A percentile compares a stretch with the other conserved stretches of the same genome.
Evolutionary conservation across 2,888 invertebrate species (phyloP).

Genomic region (Ormyrus labotus): DNA sequence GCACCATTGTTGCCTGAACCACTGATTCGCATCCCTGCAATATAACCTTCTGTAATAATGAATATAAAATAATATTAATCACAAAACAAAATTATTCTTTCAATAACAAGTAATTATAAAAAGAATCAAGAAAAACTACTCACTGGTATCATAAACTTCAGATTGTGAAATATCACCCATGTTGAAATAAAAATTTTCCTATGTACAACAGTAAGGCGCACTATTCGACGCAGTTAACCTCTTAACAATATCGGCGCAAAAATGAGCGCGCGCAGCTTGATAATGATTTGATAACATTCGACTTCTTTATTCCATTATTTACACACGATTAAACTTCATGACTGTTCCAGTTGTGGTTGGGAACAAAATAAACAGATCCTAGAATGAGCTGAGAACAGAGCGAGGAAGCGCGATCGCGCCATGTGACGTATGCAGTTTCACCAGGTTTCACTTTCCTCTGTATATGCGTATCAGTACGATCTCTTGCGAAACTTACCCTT

Average conservation of each 20-base stretch:
- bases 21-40: slow-evolving; percentile 38
- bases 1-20: slow-evolving; percentile 58
- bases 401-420: slow-evolving; percentile 25
- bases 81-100: not conserved
- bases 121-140: slow-evolving; percentile 13
- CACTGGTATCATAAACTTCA: slow-evolving; percentile 48
- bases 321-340: not conserved
- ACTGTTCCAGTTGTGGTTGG: slow-evolving; percentile 9
- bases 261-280: slow-evolving; percentile 60
- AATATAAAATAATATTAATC: not conserved
- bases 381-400: not conserved
- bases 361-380: slow-evolving; percentile 28
- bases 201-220: not conserved
- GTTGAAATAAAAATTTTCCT: slow-evolving; percentile 14
- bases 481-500: too few relatives aligned
- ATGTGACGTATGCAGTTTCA: slow-evolving; percentile 22
- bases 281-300: slow-evolving; percentile 51
- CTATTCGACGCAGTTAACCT: slow-evolving; percentile 36
- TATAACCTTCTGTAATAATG: not conserved
- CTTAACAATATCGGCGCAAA: slow-evolving; percentile 39
- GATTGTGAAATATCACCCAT: slow-evolving; percentile 53
- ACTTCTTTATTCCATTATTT: slow-evolving; percentile 49
- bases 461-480: too few relatives aligned
- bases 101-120: not conserved
- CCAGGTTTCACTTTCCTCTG: too few relatives aligned